A percentile compares a stretch with the other conserved stretches of the same genome.
Conservation (phyloP, 1,140 invertebrate species). For the Trichonephila clavata region DNA sequence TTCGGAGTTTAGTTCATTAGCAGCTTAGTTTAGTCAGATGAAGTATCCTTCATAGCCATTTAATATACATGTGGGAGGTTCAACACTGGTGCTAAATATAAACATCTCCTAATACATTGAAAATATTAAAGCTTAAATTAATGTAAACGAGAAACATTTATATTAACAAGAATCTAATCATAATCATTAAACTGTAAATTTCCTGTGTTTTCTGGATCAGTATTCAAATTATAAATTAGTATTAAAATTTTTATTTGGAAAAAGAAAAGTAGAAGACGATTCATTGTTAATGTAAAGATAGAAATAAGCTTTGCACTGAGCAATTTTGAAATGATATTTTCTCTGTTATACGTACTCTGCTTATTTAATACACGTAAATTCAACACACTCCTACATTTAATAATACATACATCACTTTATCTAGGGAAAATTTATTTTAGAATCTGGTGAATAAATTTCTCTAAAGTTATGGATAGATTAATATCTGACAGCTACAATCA, state of each 20-base stretch:
- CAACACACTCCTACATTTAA: background rate
- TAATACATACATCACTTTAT: background rate
- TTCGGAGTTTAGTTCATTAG: too few relatives aligned
- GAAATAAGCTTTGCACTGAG: background rate
- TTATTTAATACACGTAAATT: background rate
- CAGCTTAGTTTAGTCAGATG: background rate
- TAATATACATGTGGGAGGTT: background rate
- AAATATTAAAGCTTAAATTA: too few relatives aligned
- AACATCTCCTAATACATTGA: background rate
- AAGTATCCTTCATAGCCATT: background rate
- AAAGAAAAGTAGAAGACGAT: background rate
- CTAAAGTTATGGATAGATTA: background rate
- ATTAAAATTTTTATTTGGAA: background rate
- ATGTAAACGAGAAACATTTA: too few relatives aligned
- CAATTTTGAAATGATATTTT: background rate
- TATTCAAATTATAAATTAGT: background rate
- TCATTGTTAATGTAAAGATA: background rate
- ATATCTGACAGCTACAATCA: background rate
- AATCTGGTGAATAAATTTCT: background rate
- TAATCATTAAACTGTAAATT: background rate
- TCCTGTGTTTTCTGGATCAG: background rate
- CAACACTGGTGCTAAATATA: background rate
- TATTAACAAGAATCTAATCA: too few relatives aligned
- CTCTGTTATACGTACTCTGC: background rate
- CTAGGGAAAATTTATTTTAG: background rate